Percentiles rank a stretch among this genome's conserved stretches.
These are phyloP conservation scores for Athene noctua DNA, from an alignment of 2,113 vertebrate species.

Conservation along the genomic window DNA sequence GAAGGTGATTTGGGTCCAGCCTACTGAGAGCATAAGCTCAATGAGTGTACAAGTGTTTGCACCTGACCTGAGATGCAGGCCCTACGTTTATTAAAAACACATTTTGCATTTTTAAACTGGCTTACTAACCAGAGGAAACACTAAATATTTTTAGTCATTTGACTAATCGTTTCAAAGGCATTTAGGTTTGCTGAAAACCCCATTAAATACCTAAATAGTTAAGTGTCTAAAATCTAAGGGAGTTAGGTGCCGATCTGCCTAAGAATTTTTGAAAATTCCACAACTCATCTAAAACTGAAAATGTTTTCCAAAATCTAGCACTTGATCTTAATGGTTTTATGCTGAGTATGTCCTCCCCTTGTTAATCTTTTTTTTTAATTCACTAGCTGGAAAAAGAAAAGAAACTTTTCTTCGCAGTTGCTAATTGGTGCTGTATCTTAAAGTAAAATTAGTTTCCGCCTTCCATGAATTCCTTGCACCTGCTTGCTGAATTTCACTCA, in stretches of 20 bases:
- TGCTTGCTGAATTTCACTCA: background rate
- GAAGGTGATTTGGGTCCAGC: background rate
- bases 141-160: conserved; percentile 8
- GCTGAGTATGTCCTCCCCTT: background rate
- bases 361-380: background rate
- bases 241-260: background rate
- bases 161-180: background rate
- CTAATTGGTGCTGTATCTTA: background rate
- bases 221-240: background rate
- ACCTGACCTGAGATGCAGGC: background rate
- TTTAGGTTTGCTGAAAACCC: background rate
- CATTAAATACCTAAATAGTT: background rate
- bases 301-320: background rate
- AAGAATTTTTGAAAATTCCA: background rate
- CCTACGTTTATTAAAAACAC: background rate
- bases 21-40: background rate
- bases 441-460: background rate
- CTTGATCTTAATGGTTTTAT: background rate
- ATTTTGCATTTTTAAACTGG: background rate
- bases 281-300: background rate
- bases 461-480: background rate
- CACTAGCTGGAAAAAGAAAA: background rate
- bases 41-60: background rate
- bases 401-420: background rate
- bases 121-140: background rate